Evolutionary conservation across 2,888 invertebrate species (phyloP), one percentile per base, ranked within the genome.

Genomic region (Cyaniris semiargus): DNA sequence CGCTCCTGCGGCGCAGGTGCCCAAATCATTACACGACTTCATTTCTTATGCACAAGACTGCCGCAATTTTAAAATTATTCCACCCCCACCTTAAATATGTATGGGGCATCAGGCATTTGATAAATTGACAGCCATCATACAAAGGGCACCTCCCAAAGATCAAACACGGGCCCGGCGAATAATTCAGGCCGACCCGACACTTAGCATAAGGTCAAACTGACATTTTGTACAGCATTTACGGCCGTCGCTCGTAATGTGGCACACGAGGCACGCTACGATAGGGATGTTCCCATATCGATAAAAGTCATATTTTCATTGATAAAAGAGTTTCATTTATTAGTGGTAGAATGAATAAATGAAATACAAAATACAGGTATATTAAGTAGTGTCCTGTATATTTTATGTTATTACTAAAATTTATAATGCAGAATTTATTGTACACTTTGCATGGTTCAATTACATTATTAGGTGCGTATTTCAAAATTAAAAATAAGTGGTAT

Each of bases 151-250:
- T 84, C 83, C 82, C 85, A 93, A 91, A 92, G 90, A 92, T 91
- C 92, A 92, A 90, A 89, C 86, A 86, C 83, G 82, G 82, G 82
- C 85, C 84, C 83, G 83, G 84, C 83, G 82, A 89, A 92, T 90
- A 89, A 90, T 90, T 89, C 86, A 90, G 86, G 84, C 86, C 86
- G 82, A 84, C 85, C 82, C 83, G 83, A 84, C 87, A 86, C 87
- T 93, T 92, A 91, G 85, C 91, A 90, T 92, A 93, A 94, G 94
- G 94, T 93, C 93, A 93, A 91, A 89, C 91, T 94, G 94, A 88
- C 93, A 94, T 93, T 94, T 93, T 86, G 83, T 88, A 87, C 86
- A 89, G 87, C 90, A 90, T 91, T 92, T 88, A 90, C 84, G 86
- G 84, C 85, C 82, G 83, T 82, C 82, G 81, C 86, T 70, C 70